Conservation (phyloP, 23 tunicate species). For the Aplidium turbinatum region DNA sequence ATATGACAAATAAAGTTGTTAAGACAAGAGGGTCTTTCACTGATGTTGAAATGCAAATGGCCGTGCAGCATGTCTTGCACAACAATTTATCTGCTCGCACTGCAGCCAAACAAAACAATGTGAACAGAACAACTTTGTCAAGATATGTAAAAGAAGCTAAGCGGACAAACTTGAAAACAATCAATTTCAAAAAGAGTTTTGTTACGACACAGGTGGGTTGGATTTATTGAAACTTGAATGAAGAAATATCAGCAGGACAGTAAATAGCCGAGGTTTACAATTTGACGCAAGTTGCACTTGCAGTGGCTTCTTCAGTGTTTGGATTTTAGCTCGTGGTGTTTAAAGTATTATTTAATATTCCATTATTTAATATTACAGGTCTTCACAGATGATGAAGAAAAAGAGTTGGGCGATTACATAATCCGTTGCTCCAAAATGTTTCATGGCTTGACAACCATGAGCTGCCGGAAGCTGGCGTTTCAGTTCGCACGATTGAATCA, state of each 20-base stretch:
- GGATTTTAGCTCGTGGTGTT: no score
- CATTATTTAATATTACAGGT: constrained; percentile 1
- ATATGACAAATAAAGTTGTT: no score
- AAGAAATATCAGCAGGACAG: no score
- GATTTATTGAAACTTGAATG: no score
- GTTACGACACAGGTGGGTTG: constrained; percentile 21
- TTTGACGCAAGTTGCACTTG: no score
- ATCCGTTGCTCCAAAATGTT: constrained; percentile 8
- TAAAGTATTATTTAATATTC: not conserved
- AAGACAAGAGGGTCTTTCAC: no score
- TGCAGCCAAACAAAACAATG: constrained; percentile 13
- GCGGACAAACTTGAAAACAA: not conserved
- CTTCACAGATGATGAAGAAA: constrained; percentile 2
- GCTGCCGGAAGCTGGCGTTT: constrained; percentile 10
- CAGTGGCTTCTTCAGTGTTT: no score
- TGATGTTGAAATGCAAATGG: constrained; percentile 8
- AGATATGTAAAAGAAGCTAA: constrained; percentile 4
- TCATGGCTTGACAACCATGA: constrained; percentile 1
- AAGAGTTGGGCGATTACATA: constrained; percentile 1
- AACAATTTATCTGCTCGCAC: constrained; percentile 4
- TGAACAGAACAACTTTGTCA: constrained; percentile 10
- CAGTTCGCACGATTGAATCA: not conserved
- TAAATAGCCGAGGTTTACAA: no score
- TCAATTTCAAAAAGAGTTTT: constrained; percentile 8
- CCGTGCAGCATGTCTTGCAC: constrained; percentile 14